Evolutionary conservation across 2,797 vertebrate species (phyloP).

Genomic region (Labeo calbasu): DNA sequence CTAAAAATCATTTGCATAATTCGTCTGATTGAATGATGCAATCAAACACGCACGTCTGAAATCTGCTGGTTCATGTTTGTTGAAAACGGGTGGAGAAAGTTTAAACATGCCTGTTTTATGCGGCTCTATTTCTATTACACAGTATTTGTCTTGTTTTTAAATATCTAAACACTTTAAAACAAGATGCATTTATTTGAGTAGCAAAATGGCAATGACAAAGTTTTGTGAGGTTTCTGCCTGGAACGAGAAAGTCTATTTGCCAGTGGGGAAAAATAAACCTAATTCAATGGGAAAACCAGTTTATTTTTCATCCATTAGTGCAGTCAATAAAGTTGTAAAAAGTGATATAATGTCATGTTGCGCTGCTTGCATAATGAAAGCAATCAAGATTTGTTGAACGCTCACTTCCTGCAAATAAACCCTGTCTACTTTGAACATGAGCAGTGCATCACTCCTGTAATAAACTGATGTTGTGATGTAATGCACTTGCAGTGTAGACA

Average conservation of each 20-base stretch:
- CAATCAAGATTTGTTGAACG: neutral
- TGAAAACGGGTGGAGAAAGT: neutral
- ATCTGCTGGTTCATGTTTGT: neutral
- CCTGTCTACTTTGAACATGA: neutral
- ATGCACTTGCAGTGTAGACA: neutral
- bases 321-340: neutral
- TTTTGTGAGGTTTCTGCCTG: no score
- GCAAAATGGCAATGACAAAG: neutral
- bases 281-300: neutral
- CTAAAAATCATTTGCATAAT: slow-evolving; percentile 17
- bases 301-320: neutral
- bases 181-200: neutral
- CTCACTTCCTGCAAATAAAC: neutral
- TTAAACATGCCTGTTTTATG: neutral
- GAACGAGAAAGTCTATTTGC: neutral
- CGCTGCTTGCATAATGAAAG: neutral
- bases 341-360: neutral
- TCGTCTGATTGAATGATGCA: slow-evolving; percentile 2
- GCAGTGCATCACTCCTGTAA: neutral
- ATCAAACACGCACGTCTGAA: neutral
- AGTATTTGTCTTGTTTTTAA: neutral
- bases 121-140: neutral
- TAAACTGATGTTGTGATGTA: neutral
- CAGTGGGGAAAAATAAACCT: neutral
- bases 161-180: neutral